Conservation (phyloP, 2,113 vertebrate genomes). For the Paramisgurnus dabryanus region DNA sequence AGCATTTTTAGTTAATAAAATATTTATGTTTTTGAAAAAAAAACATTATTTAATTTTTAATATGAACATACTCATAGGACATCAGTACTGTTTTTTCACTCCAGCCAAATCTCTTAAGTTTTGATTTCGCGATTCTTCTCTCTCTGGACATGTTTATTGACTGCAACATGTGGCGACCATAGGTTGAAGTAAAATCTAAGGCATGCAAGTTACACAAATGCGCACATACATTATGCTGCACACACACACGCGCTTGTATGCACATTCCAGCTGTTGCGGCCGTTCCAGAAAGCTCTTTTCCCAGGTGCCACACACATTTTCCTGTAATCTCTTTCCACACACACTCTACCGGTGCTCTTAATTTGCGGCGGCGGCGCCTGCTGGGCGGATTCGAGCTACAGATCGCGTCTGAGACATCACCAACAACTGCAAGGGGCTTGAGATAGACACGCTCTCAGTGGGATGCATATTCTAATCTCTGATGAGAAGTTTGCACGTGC, state of each 20-base stretch:
- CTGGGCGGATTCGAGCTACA: slow-evolving; percentile 47
- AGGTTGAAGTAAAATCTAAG: slow-evolving; percentile 13
- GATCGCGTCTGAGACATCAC: slow-evolving; percentile 41
- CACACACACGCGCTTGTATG: slow-evolving; percentile 3
- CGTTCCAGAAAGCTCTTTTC: slow-evolving; percentile 63
- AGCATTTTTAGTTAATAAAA: too few species aligned
- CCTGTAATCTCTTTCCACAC: slow-evolving; percentile 69
- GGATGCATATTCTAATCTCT: slow-evolving; percentile 33
- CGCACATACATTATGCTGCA: slow-evolving; percentile 19
- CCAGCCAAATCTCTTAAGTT: neutral
- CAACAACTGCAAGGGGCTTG: slow-evolving; percentile 48
- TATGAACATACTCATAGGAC: too few species aligned
- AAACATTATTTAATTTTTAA: too few species aligned
- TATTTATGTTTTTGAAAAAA: too few species aligned
- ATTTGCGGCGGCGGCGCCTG: slow-evolving; percentile 63
- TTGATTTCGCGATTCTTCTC: neutral
- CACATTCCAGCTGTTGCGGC: slow-evolving; percentile 52
- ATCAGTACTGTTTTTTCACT: too few species aligned
- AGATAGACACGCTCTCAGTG: slow-evolving; percentile 21
- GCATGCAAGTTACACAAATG: slow-evolving; percentile 39
- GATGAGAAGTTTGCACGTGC: slow-evolving; percentile 27
- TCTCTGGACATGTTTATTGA: slow-evolving; percentile 27
- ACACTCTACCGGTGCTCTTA: slow-evolving; percentile 58
- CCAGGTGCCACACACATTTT: slow-evolving; percentile 76
- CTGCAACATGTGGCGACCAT: slow-evolving; percentile 35